phyloP scores from a whole-genome alignment of 35 echinoderm and acorn worm genomes.

The Heliocidaris tuberculata region DNA sequence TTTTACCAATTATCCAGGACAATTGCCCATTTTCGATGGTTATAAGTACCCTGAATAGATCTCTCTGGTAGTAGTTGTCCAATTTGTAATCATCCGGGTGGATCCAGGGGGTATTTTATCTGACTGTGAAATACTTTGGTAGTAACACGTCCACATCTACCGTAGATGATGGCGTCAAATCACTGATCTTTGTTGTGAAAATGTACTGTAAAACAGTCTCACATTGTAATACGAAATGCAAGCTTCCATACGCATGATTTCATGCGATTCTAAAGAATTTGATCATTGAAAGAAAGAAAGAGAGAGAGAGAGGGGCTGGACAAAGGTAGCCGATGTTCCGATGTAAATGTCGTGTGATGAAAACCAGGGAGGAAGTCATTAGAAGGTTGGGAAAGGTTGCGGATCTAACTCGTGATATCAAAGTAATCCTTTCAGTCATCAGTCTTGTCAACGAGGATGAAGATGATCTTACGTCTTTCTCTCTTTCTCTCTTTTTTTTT shows the following conservation, averaged over 20 bases:
- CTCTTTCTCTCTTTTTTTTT: background rate
- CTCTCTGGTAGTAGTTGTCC: too few species aligned
- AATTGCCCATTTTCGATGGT: too few species aligned
- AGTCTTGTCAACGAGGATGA: background rate
- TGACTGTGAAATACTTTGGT: background rate
- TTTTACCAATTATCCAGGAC: too few species aligned
- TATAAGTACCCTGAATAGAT: too few species aligned
- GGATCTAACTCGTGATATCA: slow-evolving; percentile 8
- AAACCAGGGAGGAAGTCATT: background rate
- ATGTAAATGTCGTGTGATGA: background rate
- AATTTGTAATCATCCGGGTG: too few species aligned
- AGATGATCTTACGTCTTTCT: background rate
- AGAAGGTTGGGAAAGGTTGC: background rate
- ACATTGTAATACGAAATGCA: background rate
- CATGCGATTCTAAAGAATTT: too few species aligned
- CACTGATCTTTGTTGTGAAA: background rate
- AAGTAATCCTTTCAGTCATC: slow-evolving; percentile 9
- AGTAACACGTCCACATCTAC: background rate
- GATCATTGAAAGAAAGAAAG: background rate
- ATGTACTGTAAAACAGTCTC: too few species aligned
- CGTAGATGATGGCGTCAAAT: background rate
- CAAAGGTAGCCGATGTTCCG: background rate
- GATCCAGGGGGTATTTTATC: too few species aligned
- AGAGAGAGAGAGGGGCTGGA: background rate
- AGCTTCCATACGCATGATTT: too few species aligned